Evolutionary conservation across 2,888 invertebrate species (phyloP).

Genomic region (Argyresthia goedartella): DNA sequence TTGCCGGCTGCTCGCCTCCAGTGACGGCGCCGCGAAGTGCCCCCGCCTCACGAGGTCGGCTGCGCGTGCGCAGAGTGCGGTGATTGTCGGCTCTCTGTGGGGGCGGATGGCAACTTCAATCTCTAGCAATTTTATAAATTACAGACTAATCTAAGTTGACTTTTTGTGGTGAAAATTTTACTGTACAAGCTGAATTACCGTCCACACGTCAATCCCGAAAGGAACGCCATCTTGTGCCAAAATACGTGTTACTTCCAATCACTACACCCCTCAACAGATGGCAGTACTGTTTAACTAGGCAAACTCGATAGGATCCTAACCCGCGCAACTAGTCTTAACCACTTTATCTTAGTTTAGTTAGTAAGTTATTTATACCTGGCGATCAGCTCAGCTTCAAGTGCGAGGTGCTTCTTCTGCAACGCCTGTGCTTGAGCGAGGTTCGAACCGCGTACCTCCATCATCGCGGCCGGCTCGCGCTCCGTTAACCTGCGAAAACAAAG

Average conservation of each 20-base stretch:
- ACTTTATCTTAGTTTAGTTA: too few relatives aligned
- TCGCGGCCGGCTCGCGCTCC: conserved; percentile 34
- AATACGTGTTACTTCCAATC: too few relatives aligned
- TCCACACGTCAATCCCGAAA: too few relatives aligned
- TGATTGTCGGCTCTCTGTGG: conserved; percentile 84
- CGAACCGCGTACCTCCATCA: conserved; percentile 28
- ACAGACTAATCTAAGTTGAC: too few relatives aligned
- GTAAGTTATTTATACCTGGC: conserved; percentile 46
- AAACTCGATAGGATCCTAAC: too few relatives aligned
- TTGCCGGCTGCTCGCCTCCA: conserved; percentile 76
- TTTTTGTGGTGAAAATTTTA: too few relatives aligned
- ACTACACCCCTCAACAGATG: too few relatives aligned
- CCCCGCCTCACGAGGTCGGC: conserved; percentile 84
- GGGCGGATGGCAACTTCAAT: background rate
- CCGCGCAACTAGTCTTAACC: too few relatives aligned
- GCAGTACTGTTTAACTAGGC: too few relatives aligned
- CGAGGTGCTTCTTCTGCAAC: conserved; percentile 89
- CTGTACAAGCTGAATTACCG: too few relatives aligned
- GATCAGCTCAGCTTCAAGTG: conserved; percentile 84
- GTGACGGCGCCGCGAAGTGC: conserved; percentile 85
- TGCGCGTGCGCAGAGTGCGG: conserved; percentile 79
- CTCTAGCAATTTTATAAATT: too few relatives aligned
- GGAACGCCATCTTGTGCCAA: too few relatives aligned
- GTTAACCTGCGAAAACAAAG: conserved; percentile 55
- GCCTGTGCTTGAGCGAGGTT: conserved; percentile 80